Base-by-base conservation (phyloP, 2,797 vertebrate species). In the Heliangelus exortis region DNA sequence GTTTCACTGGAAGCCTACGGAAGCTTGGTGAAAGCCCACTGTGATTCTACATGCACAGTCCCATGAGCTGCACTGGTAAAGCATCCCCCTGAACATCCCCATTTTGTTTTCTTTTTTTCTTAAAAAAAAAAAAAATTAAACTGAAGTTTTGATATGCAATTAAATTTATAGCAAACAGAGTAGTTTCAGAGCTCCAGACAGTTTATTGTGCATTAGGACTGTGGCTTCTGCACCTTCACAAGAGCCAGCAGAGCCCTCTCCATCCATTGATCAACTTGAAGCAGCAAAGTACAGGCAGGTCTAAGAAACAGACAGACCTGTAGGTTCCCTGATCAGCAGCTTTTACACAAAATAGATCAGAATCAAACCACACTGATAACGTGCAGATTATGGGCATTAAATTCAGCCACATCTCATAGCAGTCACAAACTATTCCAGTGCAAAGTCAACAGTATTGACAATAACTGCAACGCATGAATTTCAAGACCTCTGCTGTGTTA, bases 391-490 rank as follows among this genome's bases (percentile, higher is more conserved):
- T 14, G 22, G 66, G 82, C 84, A 94, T 93, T 96, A 87, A 92
- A 94, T 83, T 95, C 78, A 87, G 78, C 79, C 93, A 89, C 19
- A 9, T 95, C 75, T 92, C 78, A 51, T 11, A 83, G 93, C 86
- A 93, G 88, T 51, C 88, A 77, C 93, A 71, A 79, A 74, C 7
- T 8, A 86, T 86, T 82, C 79, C 1, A 7, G 88, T 75, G 94
- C 72, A 90, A 92, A 96, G 86, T 78, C 95, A 95, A 92, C 68
- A 90, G 61, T 68, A 87, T 83, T 1, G 71, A 92, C 90, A 86
- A 69, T 84, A 89, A 89, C 92, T 63, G 86, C 84, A 91, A 53
- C 15, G 43, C 39, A 67, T 65, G 87, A 74, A 91, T 91, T 67
- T 66, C 62, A 67, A 87, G 81, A 62, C 77, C 67, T 92, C 75